A percentile compares a stretch with the other conserved stretches of the same genome.
phyloP scores from a whole-genome alignment of 2,113 vertebrate species.

The Pseudorectes ferrugineus region DNA sequence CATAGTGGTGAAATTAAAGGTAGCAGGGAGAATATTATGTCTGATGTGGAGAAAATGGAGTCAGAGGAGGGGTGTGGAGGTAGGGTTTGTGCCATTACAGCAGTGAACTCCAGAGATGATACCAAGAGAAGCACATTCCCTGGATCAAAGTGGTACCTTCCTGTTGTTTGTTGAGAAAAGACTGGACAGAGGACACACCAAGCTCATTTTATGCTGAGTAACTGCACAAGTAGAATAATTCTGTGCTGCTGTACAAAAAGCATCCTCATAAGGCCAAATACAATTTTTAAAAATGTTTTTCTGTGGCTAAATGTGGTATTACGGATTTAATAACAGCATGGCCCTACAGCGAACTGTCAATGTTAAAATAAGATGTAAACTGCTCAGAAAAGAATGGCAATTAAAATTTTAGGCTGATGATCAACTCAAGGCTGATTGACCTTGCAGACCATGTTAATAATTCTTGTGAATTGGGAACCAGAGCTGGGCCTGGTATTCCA shows the following conservation, averaged over 20 bases:
- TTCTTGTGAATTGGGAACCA: background rate
- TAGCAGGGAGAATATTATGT: background rate
- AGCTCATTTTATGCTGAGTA: background rate
- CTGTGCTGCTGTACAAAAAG: background rate
- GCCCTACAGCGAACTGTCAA: background rate
- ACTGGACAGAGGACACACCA: background rate
- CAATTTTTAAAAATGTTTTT: fast-evolving
- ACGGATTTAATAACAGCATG: background rate
- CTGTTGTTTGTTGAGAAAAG: background rate
- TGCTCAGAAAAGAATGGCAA: background rate
- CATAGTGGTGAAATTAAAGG: background rate
- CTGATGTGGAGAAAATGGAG: background rate
- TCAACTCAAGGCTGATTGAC: background rate
- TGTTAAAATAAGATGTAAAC: background rate
- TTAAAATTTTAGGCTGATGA: background rate
- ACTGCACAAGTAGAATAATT: background rate
- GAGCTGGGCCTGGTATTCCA: background rate
- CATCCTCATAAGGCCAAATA: background rate
- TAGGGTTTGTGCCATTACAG: background rate
- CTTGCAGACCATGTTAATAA: background rate
- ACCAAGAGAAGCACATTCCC: background rate
- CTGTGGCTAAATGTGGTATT: background rate
- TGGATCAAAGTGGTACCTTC: background rate
- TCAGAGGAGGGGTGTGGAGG: background rate
- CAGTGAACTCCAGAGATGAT: background rate